Evolutionary conservation across 2,797 vertebrate genomes (phyloP).

Genomic region (Pseudochaenichthys georgianus): DNA sequence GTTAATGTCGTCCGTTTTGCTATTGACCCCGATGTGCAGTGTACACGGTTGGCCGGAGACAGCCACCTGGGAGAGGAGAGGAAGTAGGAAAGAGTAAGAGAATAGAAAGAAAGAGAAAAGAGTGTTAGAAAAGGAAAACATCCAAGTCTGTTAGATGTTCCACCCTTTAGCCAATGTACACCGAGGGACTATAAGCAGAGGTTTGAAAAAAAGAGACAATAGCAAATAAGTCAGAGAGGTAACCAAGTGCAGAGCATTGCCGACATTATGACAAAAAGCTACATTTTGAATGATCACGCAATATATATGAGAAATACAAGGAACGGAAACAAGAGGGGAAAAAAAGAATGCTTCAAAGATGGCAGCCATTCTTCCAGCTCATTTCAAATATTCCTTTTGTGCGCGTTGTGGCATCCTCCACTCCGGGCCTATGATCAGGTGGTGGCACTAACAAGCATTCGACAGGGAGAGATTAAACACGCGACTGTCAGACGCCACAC

Average conservation of each 20-base stretch:
- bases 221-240: constrained; percentile 70
- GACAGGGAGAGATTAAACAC: constrained; percentile 71
- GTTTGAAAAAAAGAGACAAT: constrained; percentile 48
- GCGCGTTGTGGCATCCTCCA: constrained; percentile 49
- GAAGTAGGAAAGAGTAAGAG: neutral
- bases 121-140: constrained; percentile 24
- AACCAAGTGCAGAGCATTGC: constrained; percentile 69
- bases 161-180: constrained; percentile 39
- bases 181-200: constrained; percentile 42
- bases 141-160: constrained; percentile 48
- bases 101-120: neutral
- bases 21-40: constrained; percentile 64
- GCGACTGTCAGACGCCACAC: constrained; percentile 67
- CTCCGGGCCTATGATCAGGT: constrained; percentile 71
- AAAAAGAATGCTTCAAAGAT: constrained; percentile 48
- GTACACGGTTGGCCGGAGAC: constrained; percentile 70
- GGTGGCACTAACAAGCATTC: constrained; percentile 66
- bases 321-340: constrained; percentile 45
- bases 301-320: constrained; percentile 15
- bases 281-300: constrained; percentile 35
- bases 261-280: neutral
- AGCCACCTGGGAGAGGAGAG: constrained; percentile 51
- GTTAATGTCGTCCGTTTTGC: constrained; percentile 75
- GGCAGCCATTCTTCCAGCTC: constrained; percentile 35
- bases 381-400: constrained; percentile 67